Conservation (phyloP, 2,888 invertebrate species). For the Diarsia brunnea region DNA sequence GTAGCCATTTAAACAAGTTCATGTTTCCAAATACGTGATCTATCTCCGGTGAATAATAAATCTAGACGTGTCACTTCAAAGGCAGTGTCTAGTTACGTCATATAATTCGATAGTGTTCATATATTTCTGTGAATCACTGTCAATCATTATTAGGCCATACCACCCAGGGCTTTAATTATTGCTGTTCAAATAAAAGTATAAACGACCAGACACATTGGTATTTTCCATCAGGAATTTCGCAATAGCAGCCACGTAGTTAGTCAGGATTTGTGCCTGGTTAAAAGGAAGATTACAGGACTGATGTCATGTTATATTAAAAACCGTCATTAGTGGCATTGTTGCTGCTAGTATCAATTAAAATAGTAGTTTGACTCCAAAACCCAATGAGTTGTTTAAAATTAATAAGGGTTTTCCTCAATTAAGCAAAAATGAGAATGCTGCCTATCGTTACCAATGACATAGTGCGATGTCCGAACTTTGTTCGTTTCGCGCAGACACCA, state of each 20-base stretch:
- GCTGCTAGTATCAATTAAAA: background rate
- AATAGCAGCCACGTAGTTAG: no score
- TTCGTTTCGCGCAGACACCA: background rate
- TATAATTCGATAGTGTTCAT: conserved; percentile 15
- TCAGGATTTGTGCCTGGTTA: no score
- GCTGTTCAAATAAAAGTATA: conserved; percentile 2
- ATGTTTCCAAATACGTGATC: conserved; percentile 5
- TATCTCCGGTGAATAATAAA: background rate
- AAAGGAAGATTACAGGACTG: no score
- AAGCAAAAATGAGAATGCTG: conserved; percentile 9
- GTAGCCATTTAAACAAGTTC: conserved; percentile 1
- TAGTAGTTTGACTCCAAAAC: background rate
- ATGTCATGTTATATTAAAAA: no score
- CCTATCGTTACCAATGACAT: no score
- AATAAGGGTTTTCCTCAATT: background rate
- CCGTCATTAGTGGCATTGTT: background rate
- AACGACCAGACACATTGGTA: no score
- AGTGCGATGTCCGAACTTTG: background rate
- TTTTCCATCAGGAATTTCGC: no score
- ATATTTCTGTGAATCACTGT: conserved; percentile 30
- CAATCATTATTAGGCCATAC: conserved; percentile 2
- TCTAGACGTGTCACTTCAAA: background rate
- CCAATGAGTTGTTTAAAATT: background rate
- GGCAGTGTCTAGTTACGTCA: background rate
- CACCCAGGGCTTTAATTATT: conserved; percentile 1